Evolutionary conservation across 1,140 invertebrate species (phyloP).

Genomic region (Atta texana): DNA sequence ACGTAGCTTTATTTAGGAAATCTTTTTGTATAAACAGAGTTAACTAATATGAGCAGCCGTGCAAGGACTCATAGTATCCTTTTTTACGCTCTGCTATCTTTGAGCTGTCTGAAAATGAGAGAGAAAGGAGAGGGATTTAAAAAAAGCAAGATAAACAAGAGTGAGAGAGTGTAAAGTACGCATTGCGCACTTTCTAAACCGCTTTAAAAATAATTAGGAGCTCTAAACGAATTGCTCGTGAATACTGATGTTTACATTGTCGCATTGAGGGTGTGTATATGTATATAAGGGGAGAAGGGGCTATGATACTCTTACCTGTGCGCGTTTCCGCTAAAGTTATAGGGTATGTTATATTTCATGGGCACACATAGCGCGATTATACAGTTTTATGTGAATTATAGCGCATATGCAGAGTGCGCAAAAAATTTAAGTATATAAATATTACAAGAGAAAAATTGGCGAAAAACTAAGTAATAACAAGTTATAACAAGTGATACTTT

Average conservation of each 20-base stretch:
- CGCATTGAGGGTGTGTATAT: constrained; percentile 83
- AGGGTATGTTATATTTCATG: constrained; percentile 56
- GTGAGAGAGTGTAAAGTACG: constrained; percentile 33
- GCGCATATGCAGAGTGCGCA: constrained; percentile 9
- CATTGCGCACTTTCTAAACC: constrained; percentile 76
- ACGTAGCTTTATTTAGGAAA: constrained; percentile 79
- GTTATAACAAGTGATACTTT: background rate
- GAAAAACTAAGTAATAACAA: constrained; percentile 3
- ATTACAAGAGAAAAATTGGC: background rate
- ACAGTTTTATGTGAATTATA: constrained; percentile 38
- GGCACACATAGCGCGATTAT: constrained; percentile 47
- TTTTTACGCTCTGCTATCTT: constrained; percentile 80
- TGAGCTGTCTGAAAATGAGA: constrained; percentile 28
- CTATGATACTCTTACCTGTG: constrained; percentile 73
- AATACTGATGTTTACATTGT: constrained; percentile 80
- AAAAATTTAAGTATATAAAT: constrained; percentile 26
- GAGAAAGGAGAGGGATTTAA: background rate
- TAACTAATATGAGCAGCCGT: constrained; percentile 55
- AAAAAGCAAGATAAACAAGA: constrained; percentile 24
- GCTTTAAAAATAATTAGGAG: constrained; percentile 71
- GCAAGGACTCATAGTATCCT: constrained; percentile 77
- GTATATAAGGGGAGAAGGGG: constrained; percentile 55
- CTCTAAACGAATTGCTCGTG: constrained; percentile 40
- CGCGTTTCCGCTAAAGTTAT: constrained; percentile 70
- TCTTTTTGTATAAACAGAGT: constrained; percentile 77